These are phyloP conservation scores for Nephrotoma guestfalica DNA, from an alignment of 2,888 invertebrate genomes.

Conservation along the genomic window DNA sequence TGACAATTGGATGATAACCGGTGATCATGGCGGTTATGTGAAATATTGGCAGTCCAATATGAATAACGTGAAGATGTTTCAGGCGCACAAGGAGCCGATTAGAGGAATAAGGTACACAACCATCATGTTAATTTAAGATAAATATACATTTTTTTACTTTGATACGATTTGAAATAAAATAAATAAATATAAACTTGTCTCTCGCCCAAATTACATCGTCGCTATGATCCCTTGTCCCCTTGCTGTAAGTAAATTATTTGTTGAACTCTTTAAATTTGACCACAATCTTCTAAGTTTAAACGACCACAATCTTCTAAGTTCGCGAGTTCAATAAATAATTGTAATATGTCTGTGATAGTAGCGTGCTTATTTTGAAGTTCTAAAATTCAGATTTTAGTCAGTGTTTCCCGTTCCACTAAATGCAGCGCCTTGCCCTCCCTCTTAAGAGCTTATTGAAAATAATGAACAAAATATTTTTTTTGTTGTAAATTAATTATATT, in stretches of 20 bases:
- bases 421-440: neutral
- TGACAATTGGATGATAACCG: conserved; percentile 99
- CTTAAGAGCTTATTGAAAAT: neutral
- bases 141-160: neutral
- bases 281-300: neutral
- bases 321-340: neutral
- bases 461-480: neutral
- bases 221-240: neutral
- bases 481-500: neutral
- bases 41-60: conserved; percentile 99
- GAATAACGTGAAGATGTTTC: conserved; percentile 99
- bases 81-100: conserved; percentile 99
- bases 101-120: conserved; percentile 84
- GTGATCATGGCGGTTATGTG: conserved; percentile 95
- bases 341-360: neutral
- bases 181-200: neutral
- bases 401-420: neutral
- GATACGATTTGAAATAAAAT: neutral
- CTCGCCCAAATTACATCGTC: neutral
- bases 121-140: conserved; percentile 2
- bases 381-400: neutral
- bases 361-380: neutral
- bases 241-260: neutral
- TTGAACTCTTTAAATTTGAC: neutral
- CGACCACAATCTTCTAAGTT: neutral